These are phyloP conservation scores for Anabas testudineus DNA, from an alignment of 2,797 vertebrate genomes.

Conservation along the genomic window DNA sequence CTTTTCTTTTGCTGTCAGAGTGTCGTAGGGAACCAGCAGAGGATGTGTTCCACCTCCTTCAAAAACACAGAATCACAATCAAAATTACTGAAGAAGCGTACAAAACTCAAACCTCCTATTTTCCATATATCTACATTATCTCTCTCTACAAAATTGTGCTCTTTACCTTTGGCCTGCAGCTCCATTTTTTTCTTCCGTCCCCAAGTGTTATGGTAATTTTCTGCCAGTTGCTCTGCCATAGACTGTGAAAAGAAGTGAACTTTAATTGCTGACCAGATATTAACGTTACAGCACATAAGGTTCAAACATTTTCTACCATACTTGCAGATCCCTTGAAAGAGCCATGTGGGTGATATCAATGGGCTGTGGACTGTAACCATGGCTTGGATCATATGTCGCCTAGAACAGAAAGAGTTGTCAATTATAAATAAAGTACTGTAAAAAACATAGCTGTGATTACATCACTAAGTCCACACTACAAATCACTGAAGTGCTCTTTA, in stretches of 20 bases:
- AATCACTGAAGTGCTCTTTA: conserved; percentile 49
- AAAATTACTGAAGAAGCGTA: not conserved
- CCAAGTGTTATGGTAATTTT: conserved; percentile 99
- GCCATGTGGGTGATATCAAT: conserved; percentile 90
- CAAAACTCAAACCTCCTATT: not conserved
- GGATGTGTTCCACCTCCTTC: conserved; percentile 94
- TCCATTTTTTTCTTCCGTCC: conserved; percentile 97
- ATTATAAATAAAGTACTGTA: conserved; percentile 10
- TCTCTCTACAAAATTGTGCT: not conserved
- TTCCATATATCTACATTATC: not conserved
- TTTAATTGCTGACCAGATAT: conserved; percentile 23
- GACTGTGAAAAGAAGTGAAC: conserved; percentile 81
- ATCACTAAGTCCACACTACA: not conserved
- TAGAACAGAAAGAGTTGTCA: conserved; percentile 50
- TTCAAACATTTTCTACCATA: conserved; percentile 50
- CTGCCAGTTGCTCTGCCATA: conserved; percentile 96
- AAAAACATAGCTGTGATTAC: not conserved
- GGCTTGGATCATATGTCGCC: conserved; percentile 92
- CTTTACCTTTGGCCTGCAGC: conserved; percentile 90
- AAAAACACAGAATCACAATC: conserved; percentile 27
- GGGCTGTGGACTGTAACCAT: conserved; percentile 94
- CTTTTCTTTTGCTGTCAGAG: conserved; percentile 96
- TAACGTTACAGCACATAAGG: not conserved
- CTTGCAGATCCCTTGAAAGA: conserved; percentile 94
- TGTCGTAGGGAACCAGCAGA: conserved; percentile 95